Percentiles rank a stretch among this genome's conserved stretches.
phyloP scores from a whole-genome alignment of 2,797 vertebrate species.

The Danio choprae region DNA sequence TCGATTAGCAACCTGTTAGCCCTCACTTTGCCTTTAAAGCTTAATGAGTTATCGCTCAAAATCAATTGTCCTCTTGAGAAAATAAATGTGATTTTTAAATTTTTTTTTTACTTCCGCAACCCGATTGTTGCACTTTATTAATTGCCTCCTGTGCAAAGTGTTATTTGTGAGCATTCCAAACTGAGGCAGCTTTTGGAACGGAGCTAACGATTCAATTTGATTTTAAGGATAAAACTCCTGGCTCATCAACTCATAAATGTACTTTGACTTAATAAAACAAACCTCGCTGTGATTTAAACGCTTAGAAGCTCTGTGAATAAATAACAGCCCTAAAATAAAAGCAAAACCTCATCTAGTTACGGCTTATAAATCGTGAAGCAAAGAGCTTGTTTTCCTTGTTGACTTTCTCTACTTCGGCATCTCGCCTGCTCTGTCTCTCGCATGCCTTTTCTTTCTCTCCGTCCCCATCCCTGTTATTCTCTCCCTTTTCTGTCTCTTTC shows the following conservation, averaged over 20 bases:
- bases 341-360: neutral
- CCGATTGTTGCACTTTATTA: neutral
- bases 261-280: neutral
- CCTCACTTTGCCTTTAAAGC: neutral
- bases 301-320: neutral
- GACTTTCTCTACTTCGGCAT: neutral
- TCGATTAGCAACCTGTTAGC: too few relatives aligned
- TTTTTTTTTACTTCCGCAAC: neutral
- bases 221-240: neutral
- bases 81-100: neutral
- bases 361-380: neutral
- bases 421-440: neutral
- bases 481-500: slow-evolving; percentile 54
- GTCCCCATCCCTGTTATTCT: neutral
- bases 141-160: neutral
- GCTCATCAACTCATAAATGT: neutral
- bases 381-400: slow-evolving; percentile 14
- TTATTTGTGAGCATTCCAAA: neutral
- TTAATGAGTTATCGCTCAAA: neutral
- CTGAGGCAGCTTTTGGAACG: neutral
- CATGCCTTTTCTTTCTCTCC: neutral
- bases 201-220: neutral
- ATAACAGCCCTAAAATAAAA: neutral
- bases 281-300: neutral
- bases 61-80: neutral